Evolutionary conservation across 2,797 vertebrate genomes (phyloP).

Genomic region (Gallinago stenura): DNA sequence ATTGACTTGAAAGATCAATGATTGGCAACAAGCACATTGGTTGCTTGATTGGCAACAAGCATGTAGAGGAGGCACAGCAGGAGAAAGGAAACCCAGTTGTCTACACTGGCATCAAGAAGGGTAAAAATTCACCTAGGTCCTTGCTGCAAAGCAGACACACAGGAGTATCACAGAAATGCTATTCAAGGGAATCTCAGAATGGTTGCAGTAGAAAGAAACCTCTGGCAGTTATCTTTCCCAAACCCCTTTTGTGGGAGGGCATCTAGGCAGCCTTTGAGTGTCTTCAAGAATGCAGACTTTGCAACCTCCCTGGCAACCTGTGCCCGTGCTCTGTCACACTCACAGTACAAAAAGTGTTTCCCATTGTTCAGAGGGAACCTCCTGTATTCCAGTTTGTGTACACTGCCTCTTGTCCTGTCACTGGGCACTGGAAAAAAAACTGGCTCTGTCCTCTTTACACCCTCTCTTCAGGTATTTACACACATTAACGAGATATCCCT

Average conservation of each 20-base stretch:
- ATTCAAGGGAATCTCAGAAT: not conserved
- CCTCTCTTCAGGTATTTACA: not conserved
- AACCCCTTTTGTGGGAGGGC: not conserved
- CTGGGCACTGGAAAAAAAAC: not conserved
- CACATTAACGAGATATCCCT: not conserved
- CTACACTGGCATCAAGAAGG: not conserved
- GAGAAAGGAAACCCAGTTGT: not conserved
- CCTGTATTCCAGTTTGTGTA: fast-evolving
- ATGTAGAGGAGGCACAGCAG: not conserved
- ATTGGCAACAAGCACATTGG: not conserved
- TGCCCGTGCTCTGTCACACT: fast-evolving
- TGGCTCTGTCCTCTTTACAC: not conserved
- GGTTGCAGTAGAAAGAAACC: not conserved
- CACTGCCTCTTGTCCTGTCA: not conserved
- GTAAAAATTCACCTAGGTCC: not conserved
- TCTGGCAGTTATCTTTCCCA: not conserved
- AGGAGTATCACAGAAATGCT: not conserved
- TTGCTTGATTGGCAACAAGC: not conserved
- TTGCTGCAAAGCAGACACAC: not conserved
- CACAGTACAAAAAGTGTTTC: not conserved
- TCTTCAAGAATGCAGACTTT: not conserved
- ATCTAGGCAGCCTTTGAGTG: not conserved
- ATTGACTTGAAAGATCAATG: not conserved
- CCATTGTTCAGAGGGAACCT: not conserved
- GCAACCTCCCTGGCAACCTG: not conserved